Evolutionary conservation across 2,113 vertebrate genomes (phyloP).

Genomic region (Pipa parva): DNA sequence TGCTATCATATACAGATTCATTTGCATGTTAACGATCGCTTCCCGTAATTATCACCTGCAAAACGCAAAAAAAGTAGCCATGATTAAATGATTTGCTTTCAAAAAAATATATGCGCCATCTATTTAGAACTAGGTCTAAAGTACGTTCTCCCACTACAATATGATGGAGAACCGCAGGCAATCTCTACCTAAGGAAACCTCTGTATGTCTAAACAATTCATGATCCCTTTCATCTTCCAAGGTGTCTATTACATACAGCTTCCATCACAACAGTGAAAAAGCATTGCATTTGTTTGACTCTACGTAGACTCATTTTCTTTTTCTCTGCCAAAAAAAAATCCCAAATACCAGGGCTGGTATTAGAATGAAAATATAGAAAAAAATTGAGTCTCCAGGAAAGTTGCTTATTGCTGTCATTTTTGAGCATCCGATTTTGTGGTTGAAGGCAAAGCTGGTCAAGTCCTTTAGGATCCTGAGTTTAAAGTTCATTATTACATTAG

Average conservation of each 20-base stretch:
- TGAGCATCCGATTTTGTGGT: constrained; percentile 1
- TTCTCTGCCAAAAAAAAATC: not conserved
- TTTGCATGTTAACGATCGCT: not conserved
- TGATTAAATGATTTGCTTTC: no score
- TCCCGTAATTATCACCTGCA: no score
- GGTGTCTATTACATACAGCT: no score
- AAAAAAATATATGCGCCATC: not conserved
- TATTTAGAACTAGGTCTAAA: not conserved
- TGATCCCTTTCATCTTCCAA: not conserved
- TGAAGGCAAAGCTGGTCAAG: constrained; percentile 15
- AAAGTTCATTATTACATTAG: constrained; percentile 52
- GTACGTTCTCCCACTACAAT: not conserved
- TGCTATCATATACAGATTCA: not conserved
- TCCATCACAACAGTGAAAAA: not conserved
- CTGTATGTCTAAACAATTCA: not conserved
- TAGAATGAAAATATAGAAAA: constrained; percentile 6
- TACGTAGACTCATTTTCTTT: not conserved
- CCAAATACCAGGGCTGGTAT: constrained; percentile 6
- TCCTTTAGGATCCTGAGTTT: constrained; percentile 52
- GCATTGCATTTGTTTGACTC: not conserved
- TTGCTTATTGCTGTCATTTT: constrained; percentile 31
- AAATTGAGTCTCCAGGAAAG: not conserved
- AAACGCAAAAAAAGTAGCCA: no score
- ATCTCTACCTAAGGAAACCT: not conserved
- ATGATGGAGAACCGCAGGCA: not conserved